These are phyloP conservation scores for Chionodraco myersi DNA, from an alignment of 2,113 vertebrate genomes.

Conservation along the genomic window DNA sequence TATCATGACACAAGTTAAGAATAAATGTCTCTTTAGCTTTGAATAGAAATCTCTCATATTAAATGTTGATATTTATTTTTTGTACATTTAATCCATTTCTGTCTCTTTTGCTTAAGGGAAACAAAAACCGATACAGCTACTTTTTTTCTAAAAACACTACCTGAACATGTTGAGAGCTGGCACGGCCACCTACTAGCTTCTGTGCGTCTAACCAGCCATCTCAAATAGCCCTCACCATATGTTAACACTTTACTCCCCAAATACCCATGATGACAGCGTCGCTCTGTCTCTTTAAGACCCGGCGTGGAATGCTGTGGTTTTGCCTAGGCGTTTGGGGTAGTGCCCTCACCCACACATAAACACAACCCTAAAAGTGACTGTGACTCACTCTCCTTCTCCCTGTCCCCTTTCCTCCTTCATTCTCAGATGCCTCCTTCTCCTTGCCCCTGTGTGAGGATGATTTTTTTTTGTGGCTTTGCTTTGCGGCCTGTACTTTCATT, in stretches of 20 bases:
- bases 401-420: slow-evolving; percentile 42
- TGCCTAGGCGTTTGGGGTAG: slow-evolving; percentile 79
- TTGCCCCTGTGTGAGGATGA: neutral
- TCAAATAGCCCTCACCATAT: slow-evolving; percentile 69
- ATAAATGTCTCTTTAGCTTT: neutral
- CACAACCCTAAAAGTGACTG: slow-evolving; percentile 66
- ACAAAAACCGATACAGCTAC: neutral
- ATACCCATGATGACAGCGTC: slow-evolving; percentile 71
- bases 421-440: slow-evolving; percentile 26
- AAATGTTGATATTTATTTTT: neutral
- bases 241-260: slow-evolving; percentile 79
- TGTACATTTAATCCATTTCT: neutral
- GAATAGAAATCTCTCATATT: neutral
- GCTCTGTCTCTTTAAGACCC: slow-evolving; percentile 81
- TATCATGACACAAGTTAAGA: neutral
- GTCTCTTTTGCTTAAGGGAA: neutral
- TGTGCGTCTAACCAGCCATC: slow-evolving; percentile 56
- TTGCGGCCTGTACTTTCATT: slow-evolving; percentile 7
- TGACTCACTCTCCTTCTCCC: slow-evolving; percentile 62
- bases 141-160: neutral
- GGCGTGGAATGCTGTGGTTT: slow-evolving; percentile 81
- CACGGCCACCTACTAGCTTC: slow-evolving; percentile 65
- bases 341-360: slow-evolving; percentile 80
- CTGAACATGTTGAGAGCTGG: slow-evolving; percentile 22
- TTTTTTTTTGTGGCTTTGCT: neutral